Conservation (phyloP, 2,113 vertebrate species). For the Thryonomys swinderianus region DNA sequence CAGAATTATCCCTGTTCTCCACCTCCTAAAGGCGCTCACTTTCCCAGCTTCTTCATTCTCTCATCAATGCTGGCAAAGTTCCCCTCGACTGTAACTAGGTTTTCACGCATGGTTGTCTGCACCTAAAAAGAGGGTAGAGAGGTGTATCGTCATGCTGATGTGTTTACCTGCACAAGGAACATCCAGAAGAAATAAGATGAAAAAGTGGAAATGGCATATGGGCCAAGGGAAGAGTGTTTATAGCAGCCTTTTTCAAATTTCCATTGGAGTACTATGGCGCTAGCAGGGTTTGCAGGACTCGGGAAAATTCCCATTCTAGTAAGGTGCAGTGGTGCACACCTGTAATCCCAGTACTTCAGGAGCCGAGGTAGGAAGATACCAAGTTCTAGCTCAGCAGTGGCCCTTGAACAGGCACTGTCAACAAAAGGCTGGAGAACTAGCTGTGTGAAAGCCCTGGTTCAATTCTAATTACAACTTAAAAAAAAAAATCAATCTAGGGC, state of each 20-base stretch:
- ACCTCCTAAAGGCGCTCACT: constrained; percentile 84
- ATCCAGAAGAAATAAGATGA: neutral
- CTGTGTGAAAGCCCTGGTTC: neutral
- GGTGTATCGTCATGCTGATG: neutral
- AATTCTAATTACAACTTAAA: neutral
- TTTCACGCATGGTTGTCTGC: constrained; percentile 95
- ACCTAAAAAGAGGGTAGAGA: constrained; percentile 85
- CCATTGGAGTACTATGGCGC: neutral
- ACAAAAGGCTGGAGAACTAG: neutral
- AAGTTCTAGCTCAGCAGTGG: neutral
- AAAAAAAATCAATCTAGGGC: too few relatives aligned
- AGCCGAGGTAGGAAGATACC: neutral
- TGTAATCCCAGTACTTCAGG: neutral
- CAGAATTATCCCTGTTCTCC: constrained; percentile 48
- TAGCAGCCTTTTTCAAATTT: neutral
- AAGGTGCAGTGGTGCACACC: too few relatives aligned
- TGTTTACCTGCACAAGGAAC: neutral
- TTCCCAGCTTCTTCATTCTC: constrained; percentile 92
- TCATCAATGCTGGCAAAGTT: constrained; percentile 92
- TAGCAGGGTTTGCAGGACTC: neutral
- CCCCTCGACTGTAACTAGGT: constrained; percentile 91
- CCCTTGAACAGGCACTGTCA: neutral
- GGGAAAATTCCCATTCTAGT: neutral
- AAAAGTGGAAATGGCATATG: neutral
- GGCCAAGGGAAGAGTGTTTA: neutral